A percentile compares a stretch with the other conserved stretches of the same genome.
Conservation (phyloP, 2,888 invertebrate species). For the Luffia ferchaultella region DNA sequence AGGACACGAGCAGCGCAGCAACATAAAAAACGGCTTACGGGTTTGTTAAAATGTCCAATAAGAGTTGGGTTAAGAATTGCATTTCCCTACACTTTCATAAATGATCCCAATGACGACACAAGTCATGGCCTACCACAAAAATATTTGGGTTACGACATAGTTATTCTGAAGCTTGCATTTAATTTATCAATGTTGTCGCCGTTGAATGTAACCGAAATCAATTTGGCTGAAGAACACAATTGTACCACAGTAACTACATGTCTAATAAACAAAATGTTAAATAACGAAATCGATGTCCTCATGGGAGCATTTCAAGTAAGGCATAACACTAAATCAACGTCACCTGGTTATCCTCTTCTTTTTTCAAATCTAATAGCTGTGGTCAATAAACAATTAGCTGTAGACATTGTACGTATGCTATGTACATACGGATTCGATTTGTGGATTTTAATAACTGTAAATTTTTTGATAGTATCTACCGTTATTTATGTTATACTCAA, state of each 20-base stretch:
- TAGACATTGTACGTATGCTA: slow-evolving; percentile 1
- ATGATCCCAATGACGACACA: neutral
- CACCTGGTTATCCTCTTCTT: neutral
- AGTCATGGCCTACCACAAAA: neutral
- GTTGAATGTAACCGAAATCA: neutral
- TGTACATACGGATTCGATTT: slow-evolving; percentile 1
- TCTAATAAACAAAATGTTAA: neutral
- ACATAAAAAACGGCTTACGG: neutral
- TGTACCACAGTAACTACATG: neutral
- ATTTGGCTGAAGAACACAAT: neutral
- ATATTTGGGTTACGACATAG: neutral
- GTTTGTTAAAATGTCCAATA: neutral
- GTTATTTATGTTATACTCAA: neutral
- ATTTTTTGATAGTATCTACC: neutral
- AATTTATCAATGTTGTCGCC: neutral
- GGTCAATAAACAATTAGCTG: slow-evolving; percentile 1
- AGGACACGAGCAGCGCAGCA: neutral
- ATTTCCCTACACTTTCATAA: neutral
- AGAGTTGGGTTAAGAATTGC: neutral
- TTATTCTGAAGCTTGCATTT: neutral
- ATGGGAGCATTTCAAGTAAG: neutral
- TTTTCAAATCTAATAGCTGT: slow-evolving; percentile 1
- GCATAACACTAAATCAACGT: neutral
- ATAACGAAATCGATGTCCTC: neutral
- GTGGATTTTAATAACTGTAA: neutral